Conservation (phyloP, 2,888 invertebrate species). For the Nebria brevicollis region DNA sequence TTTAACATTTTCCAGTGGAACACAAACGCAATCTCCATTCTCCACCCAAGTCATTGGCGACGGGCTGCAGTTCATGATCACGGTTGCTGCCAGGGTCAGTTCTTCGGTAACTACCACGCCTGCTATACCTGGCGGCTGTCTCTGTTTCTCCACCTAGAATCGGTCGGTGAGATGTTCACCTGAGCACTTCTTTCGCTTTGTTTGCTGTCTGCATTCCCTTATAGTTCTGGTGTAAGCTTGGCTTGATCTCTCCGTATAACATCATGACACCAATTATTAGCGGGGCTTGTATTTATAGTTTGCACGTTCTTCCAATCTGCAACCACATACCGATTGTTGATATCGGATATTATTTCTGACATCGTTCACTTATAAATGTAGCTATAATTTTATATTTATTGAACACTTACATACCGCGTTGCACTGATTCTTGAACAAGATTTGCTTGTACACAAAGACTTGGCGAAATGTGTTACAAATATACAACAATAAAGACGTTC, state of each 20-base stretch:
- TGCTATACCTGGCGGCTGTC: not conserved
- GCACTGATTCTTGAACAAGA: not conserved
- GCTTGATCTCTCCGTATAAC: constrained; percentile 5
- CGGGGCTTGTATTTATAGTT: not conserved
- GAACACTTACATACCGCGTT: not conserved
- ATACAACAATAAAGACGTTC: not conserved
- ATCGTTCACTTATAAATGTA: not conserved
- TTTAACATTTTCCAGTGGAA: not conserved
- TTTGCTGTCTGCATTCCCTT: constrained; percentile 41
- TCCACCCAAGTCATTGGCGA: constrained; percentile 16
- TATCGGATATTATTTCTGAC: not conserved
- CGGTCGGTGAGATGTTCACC: not conserved
- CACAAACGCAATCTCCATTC: not conserved
- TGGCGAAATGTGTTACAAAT: not conserved
- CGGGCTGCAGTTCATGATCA: constrained; percentile 12
- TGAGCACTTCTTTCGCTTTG: constrained; percentile 23
- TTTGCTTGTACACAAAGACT: not conserved
- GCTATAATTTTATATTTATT: not conserved
- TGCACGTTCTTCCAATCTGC: not conserved
- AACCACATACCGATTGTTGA: not conserved
- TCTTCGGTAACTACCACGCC: constrained; percentile 15
- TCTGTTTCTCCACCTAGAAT: not conserved
- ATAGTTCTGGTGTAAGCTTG: not conserved
- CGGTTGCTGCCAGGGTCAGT: constrained; percentile 14
- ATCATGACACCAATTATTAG: constrained; percentile 18